Evolutionary conservation across 2,797 vertebrate species (phyloP).

Genomic region (Trachurus trachurus): DNA sequence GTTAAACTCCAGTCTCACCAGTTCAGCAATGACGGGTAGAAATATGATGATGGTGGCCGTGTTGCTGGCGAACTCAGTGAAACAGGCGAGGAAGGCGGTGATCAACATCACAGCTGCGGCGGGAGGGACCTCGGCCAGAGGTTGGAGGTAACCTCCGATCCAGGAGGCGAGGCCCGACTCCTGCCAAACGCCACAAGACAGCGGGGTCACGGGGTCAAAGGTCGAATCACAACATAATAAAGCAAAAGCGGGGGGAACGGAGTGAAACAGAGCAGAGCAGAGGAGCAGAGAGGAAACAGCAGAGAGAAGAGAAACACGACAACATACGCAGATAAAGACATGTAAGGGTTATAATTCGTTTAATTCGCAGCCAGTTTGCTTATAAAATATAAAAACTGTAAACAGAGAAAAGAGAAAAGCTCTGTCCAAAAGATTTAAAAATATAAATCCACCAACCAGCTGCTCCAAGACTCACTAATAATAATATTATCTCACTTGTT

Average conservation of each 20-base stretch:
- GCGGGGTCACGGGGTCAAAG: conserved; percentile 7
- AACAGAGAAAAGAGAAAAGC: not conserved
- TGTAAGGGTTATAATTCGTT: not conserved
- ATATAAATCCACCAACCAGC: not conserved
- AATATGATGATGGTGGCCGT: conserved; percentile 98
- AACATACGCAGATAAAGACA: not conserved
- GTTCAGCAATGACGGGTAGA: conserved; percentile 93
- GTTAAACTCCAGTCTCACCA: conserved; percentile 85
- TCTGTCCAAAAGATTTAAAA: not conserved
- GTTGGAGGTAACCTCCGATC: conserved; percentile 93
- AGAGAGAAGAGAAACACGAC: not conserved
- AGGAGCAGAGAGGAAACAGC: conserved; percentile 1
- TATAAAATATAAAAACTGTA: not conserved
- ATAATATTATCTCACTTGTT: not conserved
- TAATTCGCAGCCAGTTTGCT: not conserved
- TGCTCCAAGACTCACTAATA: too few relatives aligned
- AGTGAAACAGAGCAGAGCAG: conserved; percentile 30
- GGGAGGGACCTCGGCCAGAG: conserved; percentile 90
- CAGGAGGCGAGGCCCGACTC: conserved; percentile 94
- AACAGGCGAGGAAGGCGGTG: conserved; percentile 91
- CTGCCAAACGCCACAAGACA: conserved; percentile 78
- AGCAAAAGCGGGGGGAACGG: conserved; percentile 32
- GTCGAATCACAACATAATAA: conserved; percentile 60
- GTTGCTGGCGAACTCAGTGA: conserved; percentile 98
- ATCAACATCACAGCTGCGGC: conserved; percentile 91